These are phyloP conservation scores for Hyppa rectilinea DNA, from an alignment of 2,888 invertebrate species.

Conservation along the genomic window DNA sequence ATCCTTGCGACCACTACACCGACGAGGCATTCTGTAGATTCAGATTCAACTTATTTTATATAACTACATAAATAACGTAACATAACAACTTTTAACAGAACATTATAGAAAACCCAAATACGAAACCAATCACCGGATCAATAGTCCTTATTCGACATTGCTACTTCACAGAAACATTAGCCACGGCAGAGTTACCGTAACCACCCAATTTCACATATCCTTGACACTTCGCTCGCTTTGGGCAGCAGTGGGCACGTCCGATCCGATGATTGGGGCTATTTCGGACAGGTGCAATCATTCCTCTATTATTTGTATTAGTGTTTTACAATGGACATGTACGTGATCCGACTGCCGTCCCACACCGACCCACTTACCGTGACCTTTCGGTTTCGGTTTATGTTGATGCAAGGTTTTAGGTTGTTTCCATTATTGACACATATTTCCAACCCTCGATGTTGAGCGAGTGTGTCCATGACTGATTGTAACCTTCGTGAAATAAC, in stretches of 20 bases:
- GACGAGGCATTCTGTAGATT: too few relatives aligned
- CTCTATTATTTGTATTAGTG: slow-evolving; percentile 73
- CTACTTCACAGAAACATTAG: slow-evolving; percentile 46
- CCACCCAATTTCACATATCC: slow-evolving; percentile 73
- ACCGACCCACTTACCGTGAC: slow-evolving; percentile 78
- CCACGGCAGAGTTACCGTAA: slow-evolving; percentile 47
- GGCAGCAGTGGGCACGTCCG: slow-evolving; percentile 72
- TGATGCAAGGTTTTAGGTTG: slow-evolving; percentile 68
- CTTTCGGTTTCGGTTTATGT: slow-evolving; percentile 73
- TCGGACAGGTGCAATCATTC: slow-evolving; percentile 77
- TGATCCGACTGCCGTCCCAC: slow-evolving; percentile 76
- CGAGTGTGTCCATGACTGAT: slow-evolving; percentile 38
- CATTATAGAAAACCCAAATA: slow-evolving; percentile 14
- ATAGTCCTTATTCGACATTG: slow-evolving; percentile 47
- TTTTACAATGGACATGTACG: slow-evolving; percentile 77
- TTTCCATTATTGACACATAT: slow-evolving; percentile 66
- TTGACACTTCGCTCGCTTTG: slow-evolving; percentile 75
- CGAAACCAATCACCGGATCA: slow-evolving; percentile 31
- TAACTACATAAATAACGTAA: too few relatives aligned
- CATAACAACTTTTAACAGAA: not conserved
- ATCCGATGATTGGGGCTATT: slow-evolving; percentile 74
- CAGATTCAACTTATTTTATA: too few relatives aligned
- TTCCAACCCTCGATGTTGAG: slow-evolving; percentile 52
- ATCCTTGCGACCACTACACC: too few relatives aligned
- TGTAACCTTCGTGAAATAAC: not conserved